phyloP scores from a whole-genome alignment of 2,113 vertebrate species.

The Ameiurus melas region DNA sequence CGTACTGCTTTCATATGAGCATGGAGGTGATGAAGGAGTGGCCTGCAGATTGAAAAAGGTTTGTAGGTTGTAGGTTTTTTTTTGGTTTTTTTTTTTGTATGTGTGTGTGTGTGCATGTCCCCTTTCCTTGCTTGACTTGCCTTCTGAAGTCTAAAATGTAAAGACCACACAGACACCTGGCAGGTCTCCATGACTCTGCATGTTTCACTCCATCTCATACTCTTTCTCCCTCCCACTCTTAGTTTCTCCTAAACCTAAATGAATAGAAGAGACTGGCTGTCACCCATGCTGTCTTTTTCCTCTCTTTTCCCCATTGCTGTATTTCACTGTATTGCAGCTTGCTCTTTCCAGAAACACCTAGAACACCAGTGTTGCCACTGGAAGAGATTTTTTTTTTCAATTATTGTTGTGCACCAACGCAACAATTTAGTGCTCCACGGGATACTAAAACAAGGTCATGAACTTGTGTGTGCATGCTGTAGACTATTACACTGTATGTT shows the following conservation, averaged over 20 bases:
- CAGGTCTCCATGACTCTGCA: conserved; percentile 71
- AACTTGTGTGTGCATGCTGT: neutral
- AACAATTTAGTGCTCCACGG: neutral
- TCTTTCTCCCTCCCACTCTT: conserved; percentile 45
- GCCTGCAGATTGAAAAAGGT: conserved; percentile 60
- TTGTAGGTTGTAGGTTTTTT: too few relatives aligned
- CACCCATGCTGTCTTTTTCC: conserved; percentile 43
- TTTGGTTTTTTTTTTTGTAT: neutral
- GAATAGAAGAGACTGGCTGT: conserved; percentile 34
- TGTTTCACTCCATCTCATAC: conserved; percentile 47
- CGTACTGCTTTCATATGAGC: conserved; percentile 60
- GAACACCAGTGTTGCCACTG: too few relatives aligned
- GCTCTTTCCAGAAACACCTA: neutral
- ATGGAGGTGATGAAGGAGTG: conserved; percentile 60
- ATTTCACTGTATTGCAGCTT: conserved; percentile 6
- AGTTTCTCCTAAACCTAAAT: conserved; percentile 34
- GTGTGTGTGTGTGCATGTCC: conserved; percentile 40
- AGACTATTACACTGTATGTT: too few relatives aligned
- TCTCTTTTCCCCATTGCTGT: neutral
- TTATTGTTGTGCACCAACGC: neutral
- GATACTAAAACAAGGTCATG: neutral
- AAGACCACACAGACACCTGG: conserved; percentile 81
- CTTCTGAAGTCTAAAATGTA: conserved; percentile 74
- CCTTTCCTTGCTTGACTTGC: conserved; percentile 71
- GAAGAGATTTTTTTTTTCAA: neutral